A percentile compares a stretch with the other conserved stretches of the same genome.
Evolutionary conservation across 2,113 vertebrate species (phyloP).

Genomic region (Corythaeola cristata): DNA sequence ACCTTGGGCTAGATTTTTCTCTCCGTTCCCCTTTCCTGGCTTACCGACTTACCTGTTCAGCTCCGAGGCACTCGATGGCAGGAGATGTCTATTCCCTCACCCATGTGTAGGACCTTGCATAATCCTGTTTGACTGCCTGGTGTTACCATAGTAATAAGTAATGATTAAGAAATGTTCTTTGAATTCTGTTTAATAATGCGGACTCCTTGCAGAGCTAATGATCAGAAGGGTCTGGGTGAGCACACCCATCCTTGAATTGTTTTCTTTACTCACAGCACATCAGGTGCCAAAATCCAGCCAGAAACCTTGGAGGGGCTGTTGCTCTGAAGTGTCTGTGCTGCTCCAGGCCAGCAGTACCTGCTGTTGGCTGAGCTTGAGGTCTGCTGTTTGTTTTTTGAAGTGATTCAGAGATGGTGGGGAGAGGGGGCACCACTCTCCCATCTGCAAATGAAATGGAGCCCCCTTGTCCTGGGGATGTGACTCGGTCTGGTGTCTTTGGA

Average conservation of each 20-base stretch:
- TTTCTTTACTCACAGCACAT: rapidly evolving
- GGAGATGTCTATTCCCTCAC: background rate
- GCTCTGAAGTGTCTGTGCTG: background rate
- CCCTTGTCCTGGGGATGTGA: background rate
- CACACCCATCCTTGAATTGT: background rate
- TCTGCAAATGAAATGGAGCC: background rate
- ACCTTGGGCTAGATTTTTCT: background rate
- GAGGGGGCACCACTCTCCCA: background rate
- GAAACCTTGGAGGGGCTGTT: background rate
- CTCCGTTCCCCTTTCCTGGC: background rate
- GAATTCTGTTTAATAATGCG: background rate
- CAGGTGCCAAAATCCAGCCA: background rate
- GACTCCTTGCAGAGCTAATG: background rate
- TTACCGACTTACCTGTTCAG: background rate
- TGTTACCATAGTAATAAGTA: slow-evolving; percentile 15
- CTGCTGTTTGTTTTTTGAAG: background rate
- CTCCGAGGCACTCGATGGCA: background rate
- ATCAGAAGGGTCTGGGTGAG: background rate
- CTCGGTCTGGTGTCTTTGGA: background rate
- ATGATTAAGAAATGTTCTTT: background rate
- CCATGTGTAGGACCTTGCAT: background rate
- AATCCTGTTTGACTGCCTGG: background rate
- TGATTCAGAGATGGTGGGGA: background rate
- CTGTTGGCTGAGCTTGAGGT: background rate
- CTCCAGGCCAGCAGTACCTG: background rate